phyloP scores from a whole-genome alignment of 2,888 invertebrate genomes.

The Homarus gammarus region DNA sequence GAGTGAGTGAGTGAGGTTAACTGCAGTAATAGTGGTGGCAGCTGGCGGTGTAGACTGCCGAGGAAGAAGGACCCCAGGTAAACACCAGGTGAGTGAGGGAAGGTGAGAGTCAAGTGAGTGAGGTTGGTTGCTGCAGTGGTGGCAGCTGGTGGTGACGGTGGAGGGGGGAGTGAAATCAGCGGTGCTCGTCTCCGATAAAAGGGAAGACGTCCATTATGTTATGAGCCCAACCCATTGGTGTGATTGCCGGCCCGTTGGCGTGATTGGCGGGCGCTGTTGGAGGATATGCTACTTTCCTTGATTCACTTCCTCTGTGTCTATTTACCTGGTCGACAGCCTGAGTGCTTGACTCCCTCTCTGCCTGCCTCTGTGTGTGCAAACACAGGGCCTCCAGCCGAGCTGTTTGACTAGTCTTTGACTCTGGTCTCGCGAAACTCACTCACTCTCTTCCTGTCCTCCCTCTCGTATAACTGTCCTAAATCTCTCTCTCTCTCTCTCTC shows the following conservation, averaged over 20 bases:
- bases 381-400: not conserved
- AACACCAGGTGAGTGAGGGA: too few relatives aligned
- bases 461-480: too few relatives aligned
- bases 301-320: not conserved
- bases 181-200: not conserved
- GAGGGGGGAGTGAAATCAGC: not conserved
- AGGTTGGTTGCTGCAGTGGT: not conserved
- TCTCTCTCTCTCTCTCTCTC: too few relatives aligned
- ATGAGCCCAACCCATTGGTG: slow-evolving; percentile 14
- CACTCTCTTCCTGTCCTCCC: not conserved
- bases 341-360: not conserved
- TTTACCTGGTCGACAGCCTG: not conserved
- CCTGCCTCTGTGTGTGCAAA: not conserved
- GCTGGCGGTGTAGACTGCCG: too few relatives aligned
- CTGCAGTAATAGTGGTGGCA: too few relatives aligned
- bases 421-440: not conserved
- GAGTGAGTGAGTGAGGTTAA: too few relatives aligned
- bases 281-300: not conserved
- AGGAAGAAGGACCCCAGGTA: too few relatives aligned
- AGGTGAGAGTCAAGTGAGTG: not conserved
- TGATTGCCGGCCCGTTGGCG: not conserved
- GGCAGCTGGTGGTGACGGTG: slow-evolving; percentile 14
- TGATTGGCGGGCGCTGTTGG: too few relatives aligned
- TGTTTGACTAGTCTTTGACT: not conserved
- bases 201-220: slow-evolving; percentile 19